These are phyloP conservation scores for Athetis lepigone DNA, from an alignment of 2,888 invertebrate species.

Conservation along the genomic window DNA sequence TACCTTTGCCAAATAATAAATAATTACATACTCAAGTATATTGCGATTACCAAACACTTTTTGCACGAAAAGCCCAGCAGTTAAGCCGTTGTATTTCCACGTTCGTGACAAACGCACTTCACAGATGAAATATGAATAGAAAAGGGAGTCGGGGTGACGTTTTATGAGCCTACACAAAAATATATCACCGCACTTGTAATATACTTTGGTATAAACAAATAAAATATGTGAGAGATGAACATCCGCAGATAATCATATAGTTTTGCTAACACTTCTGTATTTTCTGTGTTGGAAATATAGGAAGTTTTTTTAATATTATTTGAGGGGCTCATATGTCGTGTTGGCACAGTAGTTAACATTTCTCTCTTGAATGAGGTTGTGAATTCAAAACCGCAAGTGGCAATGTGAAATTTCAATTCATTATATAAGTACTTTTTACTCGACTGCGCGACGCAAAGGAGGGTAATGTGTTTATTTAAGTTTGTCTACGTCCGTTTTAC, in stretches of 20 bases:
- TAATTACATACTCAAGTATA: background rate
- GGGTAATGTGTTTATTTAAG: no score
- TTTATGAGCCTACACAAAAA: constrained; percentile 65
- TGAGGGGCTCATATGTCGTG: no score
- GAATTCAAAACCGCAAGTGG: no score
- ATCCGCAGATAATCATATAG: constrained; percentile 42
- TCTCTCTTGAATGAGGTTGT: no score
- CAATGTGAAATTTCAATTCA: no score
- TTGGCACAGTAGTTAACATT: no score
- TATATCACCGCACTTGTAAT: constrained; percentile 66
- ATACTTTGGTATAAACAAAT: constrained; percentile 66
- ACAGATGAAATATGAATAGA: constrained; percentile 68
- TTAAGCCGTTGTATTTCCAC: constrained; percentile 50
- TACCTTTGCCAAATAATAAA: no score
- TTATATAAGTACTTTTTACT: no score
- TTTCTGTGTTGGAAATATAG: background rate
- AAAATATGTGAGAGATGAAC: constrained; percentile 59
- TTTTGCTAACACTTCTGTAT: constrained; percentile 42
- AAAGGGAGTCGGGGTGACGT: constrained; percentile 64
- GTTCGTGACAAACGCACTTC: constrained; percentile 68
- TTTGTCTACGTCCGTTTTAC: no score
- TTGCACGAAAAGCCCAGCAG: constrained; percentile 16
- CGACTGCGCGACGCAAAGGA: no score
- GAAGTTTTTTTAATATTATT: background rate
- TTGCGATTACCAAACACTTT: constrained; percentile 1